phyloP scores from a whole-genome alignment of 1,140 invertebrate species.

The Leptinotarsa lineolata region DNA sequence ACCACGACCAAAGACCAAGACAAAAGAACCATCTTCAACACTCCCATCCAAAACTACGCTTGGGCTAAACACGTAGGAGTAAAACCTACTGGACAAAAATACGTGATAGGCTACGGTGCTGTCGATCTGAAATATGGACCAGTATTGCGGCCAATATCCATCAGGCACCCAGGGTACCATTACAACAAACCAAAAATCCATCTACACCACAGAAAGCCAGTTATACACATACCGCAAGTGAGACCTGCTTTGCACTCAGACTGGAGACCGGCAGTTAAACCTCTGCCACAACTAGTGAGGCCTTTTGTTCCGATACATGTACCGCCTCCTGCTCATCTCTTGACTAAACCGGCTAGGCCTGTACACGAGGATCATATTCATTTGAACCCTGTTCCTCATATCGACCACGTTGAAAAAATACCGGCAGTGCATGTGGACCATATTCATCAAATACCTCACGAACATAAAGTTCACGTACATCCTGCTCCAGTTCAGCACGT shows the following conservation, averaged over 20 bases:
- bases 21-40: slow-evolving; percentile 48
- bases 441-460: slow-evolving; percentile 30
- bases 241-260: slow-evolving; percentile 19
- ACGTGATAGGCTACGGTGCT: slow-evolving; percentile 44
- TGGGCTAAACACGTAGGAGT: slow-evolving; percentile 45
- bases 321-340: slow-evolving; percentile 15
- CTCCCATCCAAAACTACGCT: slow-evolving; percentile 34
- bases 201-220: slow-evolving; percentile 27
- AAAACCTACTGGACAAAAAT: slow-evolving; percentile 40
- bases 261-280: slow-evolving; percentile 32
- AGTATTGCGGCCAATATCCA: slow-evolving; percentile 39
- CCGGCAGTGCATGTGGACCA: slow-evolving; percentile 36
- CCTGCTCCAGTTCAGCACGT: neutral
- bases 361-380: slow-evolving; percentile 38
- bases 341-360: slow-evolving; percentile 29
- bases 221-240: slow-evolving; percentile 29
- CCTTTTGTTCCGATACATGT: slow-evolving; percentile 28
- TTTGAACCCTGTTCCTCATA: slow-evolving; percentile 32
- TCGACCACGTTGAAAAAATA: slow-evolving; percentile 27
- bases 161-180: slow-evolving; percentile 36
- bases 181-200: slow-evolving; percentile 38
- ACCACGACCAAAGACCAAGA: slow-evolving; percentile 43
- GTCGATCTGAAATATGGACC: slow-evolving; percentile 43
- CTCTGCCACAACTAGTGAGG: slow-evolving; percentile 16
- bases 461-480: slow-evolving; percentile 33